Conservation (phyloP, 1,140 invertebrate genomes). For the Ceratosolen solmsi region DNA sequence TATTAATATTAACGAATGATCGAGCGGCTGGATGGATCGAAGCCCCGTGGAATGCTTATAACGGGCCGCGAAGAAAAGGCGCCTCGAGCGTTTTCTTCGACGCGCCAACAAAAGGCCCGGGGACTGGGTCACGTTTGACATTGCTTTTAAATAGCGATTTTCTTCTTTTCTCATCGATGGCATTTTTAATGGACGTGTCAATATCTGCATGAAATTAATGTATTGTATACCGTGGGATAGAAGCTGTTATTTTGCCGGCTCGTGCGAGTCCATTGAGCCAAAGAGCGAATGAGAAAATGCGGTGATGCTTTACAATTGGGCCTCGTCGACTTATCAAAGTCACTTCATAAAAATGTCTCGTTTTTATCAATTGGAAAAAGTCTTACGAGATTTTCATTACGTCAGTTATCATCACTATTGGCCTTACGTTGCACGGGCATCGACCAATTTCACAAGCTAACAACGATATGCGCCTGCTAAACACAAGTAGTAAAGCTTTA, state of each 20-base stretch:
- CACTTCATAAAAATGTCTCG: neutral
- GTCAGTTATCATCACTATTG: no score
- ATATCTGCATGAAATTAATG: neutral
- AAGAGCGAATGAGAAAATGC: neutral
- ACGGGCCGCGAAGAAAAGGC: conserved; percentile 20
- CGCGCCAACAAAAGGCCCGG: neutral
- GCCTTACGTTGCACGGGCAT: no score
- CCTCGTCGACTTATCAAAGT: conserved; percentile 2
- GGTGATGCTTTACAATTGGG: neutral
- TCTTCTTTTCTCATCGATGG: neutral
- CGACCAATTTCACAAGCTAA: no score
- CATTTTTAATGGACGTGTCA: conserved; percentile 24
- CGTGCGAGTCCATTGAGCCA: neutral
- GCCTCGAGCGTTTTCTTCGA: conserved; percentile 11
- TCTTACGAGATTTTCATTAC: no score
- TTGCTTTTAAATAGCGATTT: conserved; percentile 15
- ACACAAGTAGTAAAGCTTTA: no score
- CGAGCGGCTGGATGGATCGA: conserved; percentile 17
- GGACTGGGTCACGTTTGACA: conserved; percentile 32
- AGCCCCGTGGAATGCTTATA: conserved; percentile 13
- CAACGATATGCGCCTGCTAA: no score
- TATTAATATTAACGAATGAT: conserved; percentile 37
- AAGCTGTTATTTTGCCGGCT: neutral
- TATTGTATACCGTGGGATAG: neutral
- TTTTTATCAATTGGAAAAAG: no score